phyloP scores from a whole-genome alignment of 2,797 vertebrate species.

The Microctenopoma steveboyesi region DNA sequence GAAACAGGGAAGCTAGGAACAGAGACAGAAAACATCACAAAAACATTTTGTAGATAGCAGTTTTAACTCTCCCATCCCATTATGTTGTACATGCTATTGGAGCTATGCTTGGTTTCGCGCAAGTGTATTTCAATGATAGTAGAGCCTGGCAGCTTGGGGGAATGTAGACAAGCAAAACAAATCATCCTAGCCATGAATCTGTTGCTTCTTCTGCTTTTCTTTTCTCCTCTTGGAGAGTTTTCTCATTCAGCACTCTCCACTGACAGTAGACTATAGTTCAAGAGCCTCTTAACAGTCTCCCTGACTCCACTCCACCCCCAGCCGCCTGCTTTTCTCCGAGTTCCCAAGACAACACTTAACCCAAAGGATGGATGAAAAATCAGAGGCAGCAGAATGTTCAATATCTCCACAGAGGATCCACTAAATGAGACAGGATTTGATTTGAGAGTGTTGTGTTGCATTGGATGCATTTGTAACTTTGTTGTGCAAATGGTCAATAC shows the following conservation, averaged over 20 bases:
- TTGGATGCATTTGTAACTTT: conserved; percentile 69
- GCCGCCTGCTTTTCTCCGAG: conserved; percentile 68
- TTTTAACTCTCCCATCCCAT: conserved; percentile 57
- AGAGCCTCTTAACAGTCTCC: conserved; percentile 77
- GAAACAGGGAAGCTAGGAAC: conserved; percentile 60
- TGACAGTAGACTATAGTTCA: conserved; percentile 81
- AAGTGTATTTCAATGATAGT: conserved; percentile 63
- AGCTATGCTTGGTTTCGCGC: conserved; percentile 54
- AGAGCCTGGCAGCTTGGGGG: conserved; percentile 58
- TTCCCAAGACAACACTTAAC: conserved; percentile 82
- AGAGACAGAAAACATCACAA: conserved; percentile 59
- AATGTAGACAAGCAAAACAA: conserved; percentile 72
- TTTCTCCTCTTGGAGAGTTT: conserved; percentile 73
- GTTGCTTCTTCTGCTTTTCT: conserved; percentile 68
- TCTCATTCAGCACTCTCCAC: conserved; percentile 75
- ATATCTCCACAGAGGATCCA: conserved; percentile 60
- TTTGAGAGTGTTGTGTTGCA: conserved; percentile 68
- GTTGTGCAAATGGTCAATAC: conserved; percentile 62
- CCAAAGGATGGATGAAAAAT: conserved; percentile 78
- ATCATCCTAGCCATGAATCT: conserved; percentile 68
- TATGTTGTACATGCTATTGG: conserved; percentile 58
- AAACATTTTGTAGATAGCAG: conserved; percentile 49
- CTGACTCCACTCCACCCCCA: conserved; percentile 69
- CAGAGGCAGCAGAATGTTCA: conserved; percentile 70
- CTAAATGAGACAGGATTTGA: conserved; percentile 68